Conservation (phyloP, 2,888 invertebrate genomes). For the Catocala nupta region DNA sequence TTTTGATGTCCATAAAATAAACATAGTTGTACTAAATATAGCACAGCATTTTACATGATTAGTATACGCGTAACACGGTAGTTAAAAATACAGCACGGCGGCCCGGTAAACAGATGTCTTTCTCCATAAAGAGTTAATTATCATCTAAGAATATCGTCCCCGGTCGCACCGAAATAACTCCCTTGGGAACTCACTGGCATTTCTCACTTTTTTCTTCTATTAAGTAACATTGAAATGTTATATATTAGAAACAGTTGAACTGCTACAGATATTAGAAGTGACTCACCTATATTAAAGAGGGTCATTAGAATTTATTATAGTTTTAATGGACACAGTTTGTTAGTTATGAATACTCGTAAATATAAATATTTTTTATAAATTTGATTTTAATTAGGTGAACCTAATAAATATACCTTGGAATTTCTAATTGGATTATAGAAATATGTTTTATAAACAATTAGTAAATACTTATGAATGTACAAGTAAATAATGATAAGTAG, state of each 20-base stretch:
- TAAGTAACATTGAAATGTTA: conserved; percentile 56
- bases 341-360: conserved; percentile 2
- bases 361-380: too few relatives aligned
- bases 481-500: too few relatives aligned
- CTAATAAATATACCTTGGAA: too few relatives aligned
- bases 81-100: conserved; percentile 59
- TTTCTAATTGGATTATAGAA: too few relatives aligned
- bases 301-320: conserved; percentile 4
- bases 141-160: conserved; percentile 79
- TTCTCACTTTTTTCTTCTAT: conserved; percentile 67
- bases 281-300: not conserved
- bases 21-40: conserved; percentile 34
- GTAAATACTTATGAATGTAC: too few relatives aligned
- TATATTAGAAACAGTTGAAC: conserved; percentile 39
- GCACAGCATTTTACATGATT: conserved; percentile 38
- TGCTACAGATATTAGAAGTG: conserved; percentile 7
- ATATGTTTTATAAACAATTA: too few relatives aligned
- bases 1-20: conserved; percentile 26
- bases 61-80: conserved; percentile 44
- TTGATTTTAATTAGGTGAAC: too few relatives aligned
- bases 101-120: conserved; percentile 80
- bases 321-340: not conserved
- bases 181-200: conserved; percentile 70
- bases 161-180: conserved; percentile 70
- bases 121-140: conserved; percentile 84